Percentiles rank a stretch among this genome's conserved stretches.
Evolutionary conservation across 2,113 vertebrate genomes (phyloP).

Genomic region (Oophaga pumilio): DNA sequence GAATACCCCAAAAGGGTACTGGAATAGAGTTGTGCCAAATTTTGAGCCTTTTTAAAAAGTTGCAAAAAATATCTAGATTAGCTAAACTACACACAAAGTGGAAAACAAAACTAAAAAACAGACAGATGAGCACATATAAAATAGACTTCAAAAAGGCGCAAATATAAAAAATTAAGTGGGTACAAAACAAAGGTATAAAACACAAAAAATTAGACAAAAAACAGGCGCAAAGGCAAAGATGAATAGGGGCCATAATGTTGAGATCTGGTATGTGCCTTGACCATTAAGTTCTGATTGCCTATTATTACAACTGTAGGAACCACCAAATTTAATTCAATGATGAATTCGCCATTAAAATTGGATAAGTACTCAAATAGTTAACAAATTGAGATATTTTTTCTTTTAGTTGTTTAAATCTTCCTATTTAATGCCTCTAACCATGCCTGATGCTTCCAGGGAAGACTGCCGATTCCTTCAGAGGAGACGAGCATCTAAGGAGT

Average conservation of each 20-base stretch:
- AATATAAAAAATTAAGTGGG: no score
- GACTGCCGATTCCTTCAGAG: constrained; percentile 82
- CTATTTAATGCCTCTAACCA: constrained; percentile 77
- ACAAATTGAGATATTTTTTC: constrained; percentile 50
- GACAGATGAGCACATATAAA: no score
- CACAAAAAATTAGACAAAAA: no score
- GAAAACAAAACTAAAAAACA: no score
- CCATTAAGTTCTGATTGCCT: background rate
- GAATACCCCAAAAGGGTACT: no score
- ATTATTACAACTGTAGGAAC: background rate
- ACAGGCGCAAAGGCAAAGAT: no score
- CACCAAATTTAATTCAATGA: background rate
- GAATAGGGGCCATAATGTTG: background rate
- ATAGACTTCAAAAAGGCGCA: no score
- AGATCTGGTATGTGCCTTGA: background rate
- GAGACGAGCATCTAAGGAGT: constrained; percentile 83
- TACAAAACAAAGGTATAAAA: no score
- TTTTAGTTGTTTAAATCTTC: constrained; percentile 71
- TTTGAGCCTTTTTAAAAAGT: no score
- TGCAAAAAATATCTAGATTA: no score
- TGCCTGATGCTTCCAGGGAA: constrained; percentile 81
- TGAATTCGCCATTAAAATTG: background rate
- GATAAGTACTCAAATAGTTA: constrained; percentile 27
- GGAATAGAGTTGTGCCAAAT: no score
- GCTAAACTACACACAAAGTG: no score